These are phyloP conservation scores for Strix aluco DNA, from an alignment of 2,113 vertebrate genomes.

Conservation along the genomic window DNA sequence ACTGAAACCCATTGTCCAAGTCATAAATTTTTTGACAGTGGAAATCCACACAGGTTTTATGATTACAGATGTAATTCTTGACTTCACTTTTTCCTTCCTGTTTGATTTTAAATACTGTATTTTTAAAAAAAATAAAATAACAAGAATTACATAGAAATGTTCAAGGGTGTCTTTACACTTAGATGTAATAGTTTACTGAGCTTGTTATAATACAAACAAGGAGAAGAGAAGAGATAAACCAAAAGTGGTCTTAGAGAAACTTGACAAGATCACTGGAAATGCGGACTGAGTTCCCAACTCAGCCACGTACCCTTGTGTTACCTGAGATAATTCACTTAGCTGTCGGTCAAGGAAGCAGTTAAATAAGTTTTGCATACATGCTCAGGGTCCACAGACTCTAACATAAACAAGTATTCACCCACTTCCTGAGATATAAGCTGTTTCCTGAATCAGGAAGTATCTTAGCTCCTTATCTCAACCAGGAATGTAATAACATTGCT, in stretches of 20 bases:
- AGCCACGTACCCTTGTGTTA: neutral
- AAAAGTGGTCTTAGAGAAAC: neutral
- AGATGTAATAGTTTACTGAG: neutral
- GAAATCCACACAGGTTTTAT: neutral
- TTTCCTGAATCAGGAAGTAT: constrained; percentile 44
- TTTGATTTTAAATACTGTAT: neutral
- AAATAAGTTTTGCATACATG: neutral
- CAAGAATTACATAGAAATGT: neutral
- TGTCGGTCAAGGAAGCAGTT: neutral
- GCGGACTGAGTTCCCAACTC: neutral
- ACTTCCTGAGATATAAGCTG: constrained; percentile 24
- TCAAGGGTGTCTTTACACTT: neutral
- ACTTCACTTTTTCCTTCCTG: neutral
- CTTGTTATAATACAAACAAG: neutral
- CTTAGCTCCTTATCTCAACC: constrained; percentile 5
- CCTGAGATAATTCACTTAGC: neutral
- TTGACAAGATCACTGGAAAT: neutral
- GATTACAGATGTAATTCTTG: neutral
- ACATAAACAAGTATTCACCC: neutral
- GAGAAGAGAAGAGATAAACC: neutral
- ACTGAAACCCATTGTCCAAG: constrained; percentile 21
- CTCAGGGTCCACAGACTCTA: neutral
- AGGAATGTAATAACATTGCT: neutral
- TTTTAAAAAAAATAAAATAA: neutral
- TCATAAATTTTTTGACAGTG: neutral